Percentiles rank a stretch among this genome's conserved stretches.
Conservation (phyloP, 2,797 vertebrate species). For the Loriculus beryllinus region DNA sequence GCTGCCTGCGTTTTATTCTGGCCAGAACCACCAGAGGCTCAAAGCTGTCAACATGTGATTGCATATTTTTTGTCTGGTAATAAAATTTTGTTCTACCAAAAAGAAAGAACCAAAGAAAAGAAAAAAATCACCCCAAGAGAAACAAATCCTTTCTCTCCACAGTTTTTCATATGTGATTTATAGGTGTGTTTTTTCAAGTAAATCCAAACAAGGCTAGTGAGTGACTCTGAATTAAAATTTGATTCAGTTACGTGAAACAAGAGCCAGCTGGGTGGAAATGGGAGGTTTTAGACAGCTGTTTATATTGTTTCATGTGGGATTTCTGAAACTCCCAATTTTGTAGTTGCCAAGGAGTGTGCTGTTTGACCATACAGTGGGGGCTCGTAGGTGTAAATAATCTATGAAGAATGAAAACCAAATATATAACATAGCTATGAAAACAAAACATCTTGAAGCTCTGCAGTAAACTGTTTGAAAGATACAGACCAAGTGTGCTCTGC, state of each 20-base stretch:
- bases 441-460: not conserved
- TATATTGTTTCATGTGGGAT: not conserved
- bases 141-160: not conserved
- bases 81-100: not conserved
- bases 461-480: not conserved
- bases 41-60: not conserved
- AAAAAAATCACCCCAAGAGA: not conserved
- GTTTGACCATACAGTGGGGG: not conserved
- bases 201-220: slow-evolving; percentile 6
- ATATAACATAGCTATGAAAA: not conserved
- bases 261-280: slow-evolving; percentile 14
- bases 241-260: not conserved
- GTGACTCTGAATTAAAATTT: slow-evolving; percentile 1
- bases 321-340: not conserved
- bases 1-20: not conserved
- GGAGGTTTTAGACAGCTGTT: not conserved
- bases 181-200: slow-evolving; percentile 49
- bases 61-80: not conserved
- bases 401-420: not conserved
- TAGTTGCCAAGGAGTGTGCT: not conserved
- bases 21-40: not conserved
- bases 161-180: slow-evolving; percentile 31
- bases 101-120: not conserved
- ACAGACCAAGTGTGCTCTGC: not conserved
- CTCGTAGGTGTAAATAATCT: not conserved